Base-by-base conservation (phyloP, 2,888 invertebrate genomes). In the Nomada flava region DNA sequence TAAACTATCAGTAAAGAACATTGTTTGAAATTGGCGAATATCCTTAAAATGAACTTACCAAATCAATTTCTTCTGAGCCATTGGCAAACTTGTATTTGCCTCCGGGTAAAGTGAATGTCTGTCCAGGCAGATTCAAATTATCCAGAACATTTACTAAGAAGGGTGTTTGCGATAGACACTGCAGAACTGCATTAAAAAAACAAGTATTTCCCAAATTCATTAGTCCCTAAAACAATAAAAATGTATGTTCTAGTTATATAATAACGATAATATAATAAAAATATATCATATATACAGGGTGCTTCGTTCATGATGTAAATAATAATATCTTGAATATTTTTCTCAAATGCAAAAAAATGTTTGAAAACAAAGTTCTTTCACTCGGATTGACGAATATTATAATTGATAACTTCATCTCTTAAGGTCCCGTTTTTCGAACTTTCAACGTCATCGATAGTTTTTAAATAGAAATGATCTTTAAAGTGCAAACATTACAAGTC, bases 151-250 rank as follows among this genome's bases (percentile, higher is more conserved):
- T 95, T 63, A 96, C 94, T 85, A 97, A 94, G 93, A 96, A 97
- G 0, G 98, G 98, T 4, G 98, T 98, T 93, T 97, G 97, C 2
- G 97, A 97, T 89, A 98, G 94, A 92, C 98, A 98, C 94, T 99
- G 99, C 95, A 99, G 96, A 11, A 99, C 98, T 42, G 99, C 98
- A 95, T 99, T 99, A 93, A 99, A 98, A 94, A 98, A 99, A 93
- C 99, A 99, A 0, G 99, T 99, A 93, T 99, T 99, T 67, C 99
- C 99, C 92, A 99, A 95, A 94, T 99, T 99, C 69, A 95, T 95
- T 59, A 99, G 94, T 0, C 99, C 99, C 94, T 98, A 94, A 0
- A 88, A 89, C 23, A 75, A 60, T 29, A 62, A 13, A 57, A 68
- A 44, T 62, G 10, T 2, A 69, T 50, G 52, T 67, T 73, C 59